phyloP scores from a whole-genome alignment of 2,113 vertebrate genomes.

The Lepidothrix coronata region DNA sequence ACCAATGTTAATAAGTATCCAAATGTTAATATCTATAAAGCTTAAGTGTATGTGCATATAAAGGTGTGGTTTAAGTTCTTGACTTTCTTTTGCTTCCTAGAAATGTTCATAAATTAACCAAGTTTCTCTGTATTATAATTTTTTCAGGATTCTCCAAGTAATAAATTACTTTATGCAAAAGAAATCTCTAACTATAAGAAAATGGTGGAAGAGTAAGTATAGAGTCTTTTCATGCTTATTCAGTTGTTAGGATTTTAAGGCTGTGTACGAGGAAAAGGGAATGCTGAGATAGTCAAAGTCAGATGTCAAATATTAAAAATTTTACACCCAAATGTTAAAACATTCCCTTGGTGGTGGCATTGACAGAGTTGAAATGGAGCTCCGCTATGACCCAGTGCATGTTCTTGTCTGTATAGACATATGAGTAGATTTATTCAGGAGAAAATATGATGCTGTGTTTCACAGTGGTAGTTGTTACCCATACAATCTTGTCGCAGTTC shows the following conservation, averaged over 20 bases:
- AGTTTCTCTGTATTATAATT: neutral
- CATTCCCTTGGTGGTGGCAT: neutral
- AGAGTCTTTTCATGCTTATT: neutral
- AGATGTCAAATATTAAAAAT: neutral
- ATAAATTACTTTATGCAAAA: slow-evolving; percentile 98
- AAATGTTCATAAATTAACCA: neutral
- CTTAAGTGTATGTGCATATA: neutral
- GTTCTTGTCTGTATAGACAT: neutral
- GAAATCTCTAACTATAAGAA: slow-evolving; percentile 99
- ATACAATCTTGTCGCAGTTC: neutral
- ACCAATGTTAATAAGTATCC: neutral
- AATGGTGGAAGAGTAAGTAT: slow-evolving; percentile 98
- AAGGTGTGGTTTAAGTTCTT: neutral
- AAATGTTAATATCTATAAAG: neutral
- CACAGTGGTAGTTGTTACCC: neutral
- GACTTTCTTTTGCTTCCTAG: neutral
- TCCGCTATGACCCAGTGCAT: accelerated
- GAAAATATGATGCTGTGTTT: neutral
- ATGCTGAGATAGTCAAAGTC: neutral
- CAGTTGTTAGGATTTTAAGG: neutral
- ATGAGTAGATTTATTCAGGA: neutral
- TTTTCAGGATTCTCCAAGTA: slow-evolving; percentile 95
- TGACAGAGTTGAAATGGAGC: neutral
- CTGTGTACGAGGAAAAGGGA: neutral
- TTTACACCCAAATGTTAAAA: neutral